Evolutionary conservation across 2,113 vertebrate genomes (phyloP), one percentile per base, ranked within the genome.

Genomic region (Sardina pilchardus): DNA sequence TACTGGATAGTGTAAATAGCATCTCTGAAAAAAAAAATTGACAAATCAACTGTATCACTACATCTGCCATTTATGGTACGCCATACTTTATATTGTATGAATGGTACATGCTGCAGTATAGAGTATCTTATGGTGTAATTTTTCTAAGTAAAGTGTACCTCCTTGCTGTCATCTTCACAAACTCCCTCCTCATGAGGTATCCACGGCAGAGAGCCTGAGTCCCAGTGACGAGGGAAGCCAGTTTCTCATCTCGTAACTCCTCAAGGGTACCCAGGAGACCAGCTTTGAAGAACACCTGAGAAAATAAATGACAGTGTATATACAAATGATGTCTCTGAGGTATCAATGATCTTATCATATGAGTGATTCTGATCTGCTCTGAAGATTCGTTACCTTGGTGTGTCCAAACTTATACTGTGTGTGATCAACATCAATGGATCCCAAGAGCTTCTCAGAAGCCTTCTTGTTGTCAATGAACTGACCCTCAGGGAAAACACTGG

Each of bases 251-350:
- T 86, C 97, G 95, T 97, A 98, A 97, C 94, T 99, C 97, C 86
- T 98, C 97, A 88, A 99, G 95, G 14, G 94, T 93, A 83, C 96
- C 97, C 90, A 98, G 89, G 86, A 98, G 94, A 85, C 97, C 97
- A 93, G 97, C 97, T 96, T 98, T 98, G 94, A 99, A 99, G 95
- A 99, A 98, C 90, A 98, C 97, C 97, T 98, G 21, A 81, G n/a
- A 50, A 14, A 9, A 17, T 71, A 17, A 16, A 67, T 63, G 59
- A 53, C 14, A 59, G 10, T 39, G n/a, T 12, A 67, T 67, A 30
- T 26, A 36, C 12, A 75, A 9, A 17, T 75, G 71, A 30, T 75
- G 0, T 75, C 14, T 56, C 2, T 24, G 19, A 1, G 6, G 8
- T 47, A n/a, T n/a, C n/a, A 8, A 47, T 47, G 45, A 12, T 0